A percentile compares a stretch with the other conserved stretches of the same genome.
Evolutionary conservation across 2,113 vertebrate genomes (phyloP).

Genomic region (Osmerus eperlanus): DNA sequence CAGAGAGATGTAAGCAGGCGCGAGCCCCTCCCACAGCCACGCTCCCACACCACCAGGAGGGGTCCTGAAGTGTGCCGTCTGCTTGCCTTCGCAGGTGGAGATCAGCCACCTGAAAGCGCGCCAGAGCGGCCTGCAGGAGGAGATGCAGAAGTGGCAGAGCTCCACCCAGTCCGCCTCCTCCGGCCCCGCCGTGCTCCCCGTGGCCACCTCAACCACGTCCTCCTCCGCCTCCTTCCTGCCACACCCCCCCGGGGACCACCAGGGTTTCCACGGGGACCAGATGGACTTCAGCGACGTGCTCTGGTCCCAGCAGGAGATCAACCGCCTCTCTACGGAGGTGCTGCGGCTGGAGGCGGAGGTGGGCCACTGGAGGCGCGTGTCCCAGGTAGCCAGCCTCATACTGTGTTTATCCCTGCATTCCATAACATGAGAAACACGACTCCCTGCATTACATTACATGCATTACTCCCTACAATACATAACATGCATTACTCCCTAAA

Average conservation of each 20-base stretch:
- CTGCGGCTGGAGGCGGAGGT: slow-evolving; percentile 84
- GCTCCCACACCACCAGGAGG: neutral
- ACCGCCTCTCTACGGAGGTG: slow-evolving; percentile 87
- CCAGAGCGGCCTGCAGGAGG: slow-evolving; percentile 87
- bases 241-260: slow-evolving; percentile 53
- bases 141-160: slow-evolving; percentile 81
- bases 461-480: no score
- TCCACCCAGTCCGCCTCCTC: slow-evolving; percentile 68
- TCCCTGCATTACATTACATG: no score
- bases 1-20: slow-evolving; percentile 84
- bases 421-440: no score
- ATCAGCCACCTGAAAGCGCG: slow-evolving; percentile 93
- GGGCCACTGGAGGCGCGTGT: slow-evolving; percentile 86
- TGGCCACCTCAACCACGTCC: slow-evolving; percentile 55
- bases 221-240: slow-evolving; percentile 68
- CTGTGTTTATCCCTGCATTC: neutral
- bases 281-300: slow-evolving; percentile 92
- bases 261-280: slow-evolving; percentile 85
- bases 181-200: slow-evolving; percentile 57
- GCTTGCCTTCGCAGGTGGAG: slow-evolving; percentile 79
- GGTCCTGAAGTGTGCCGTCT: neutral
- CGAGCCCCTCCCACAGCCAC: no score
- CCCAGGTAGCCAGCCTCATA: slow-evolving; percentile 72
- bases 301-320: slow-evolving; percentile 97
- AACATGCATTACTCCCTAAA: no score